Conservation (phyloP, 2,888 invertebrate genomes). For the Drosophila merina region DNA sequence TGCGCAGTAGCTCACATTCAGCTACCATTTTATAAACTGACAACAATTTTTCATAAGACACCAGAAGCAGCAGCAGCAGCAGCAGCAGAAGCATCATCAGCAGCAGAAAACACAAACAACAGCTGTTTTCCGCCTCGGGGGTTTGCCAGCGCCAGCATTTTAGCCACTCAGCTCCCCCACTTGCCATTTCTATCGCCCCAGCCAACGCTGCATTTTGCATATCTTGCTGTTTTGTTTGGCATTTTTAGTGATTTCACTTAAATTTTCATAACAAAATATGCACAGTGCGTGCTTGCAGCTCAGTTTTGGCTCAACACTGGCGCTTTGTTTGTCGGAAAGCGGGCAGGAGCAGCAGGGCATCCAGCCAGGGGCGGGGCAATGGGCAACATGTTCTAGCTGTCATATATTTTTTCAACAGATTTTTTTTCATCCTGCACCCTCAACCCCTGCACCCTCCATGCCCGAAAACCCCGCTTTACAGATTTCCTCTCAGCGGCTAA, state of each 20-base stretch:
- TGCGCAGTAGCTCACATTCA: conserved; percentile 56
- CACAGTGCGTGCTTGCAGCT: conserved; percentile 69
- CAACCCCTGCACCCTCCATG: background rate
- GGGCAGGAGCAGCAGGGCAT: background rate
- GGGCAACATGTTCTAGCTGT: conserved; percentile 61
- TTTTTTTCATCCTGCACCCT: conserved; percentile 23
- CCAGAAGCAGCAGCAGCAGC: conserved; percentile 25
- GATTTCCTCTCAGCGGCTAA: conserved; percentile 63
- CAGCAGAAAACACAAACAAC: conserved; percentile 36
- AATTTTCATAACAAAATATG: conserved; percentile 79
- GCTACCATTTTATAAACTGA: conserved; percentile 73
- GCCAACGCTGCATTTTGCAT: conserved; percentile 54
- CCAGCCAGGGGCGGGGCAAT: background rate
- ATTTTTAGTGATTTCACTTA: conserved; percentile 82
- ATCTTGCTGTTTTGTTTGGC: conserved; percentile 67
- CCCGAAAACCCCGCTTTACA: conserved; percentile 14
- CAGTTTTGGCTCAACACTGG: conserved; percentile 42
- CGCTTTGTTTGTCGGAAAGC: conserved; percentile 8
- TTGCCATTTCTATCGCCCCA: background rate
- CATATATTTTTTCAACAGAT: conserved; percentile 69
- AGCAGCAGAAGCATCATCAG: conserved; percentile 21
- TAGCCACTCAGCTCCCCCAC: background rate
- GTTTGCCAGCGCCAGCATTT: conserved; percentile 19
- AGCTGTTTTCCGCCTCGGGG: conserved; percentile 47
- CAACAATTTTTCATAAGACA: conserved; percentile 67